A percentile compares a stretch with the other conserved stretches of the same genome.
Evolutionary conservation across 64 coral and sea anemone species (phyloP).

Genomic region (Trachythela sp.): DNA sequence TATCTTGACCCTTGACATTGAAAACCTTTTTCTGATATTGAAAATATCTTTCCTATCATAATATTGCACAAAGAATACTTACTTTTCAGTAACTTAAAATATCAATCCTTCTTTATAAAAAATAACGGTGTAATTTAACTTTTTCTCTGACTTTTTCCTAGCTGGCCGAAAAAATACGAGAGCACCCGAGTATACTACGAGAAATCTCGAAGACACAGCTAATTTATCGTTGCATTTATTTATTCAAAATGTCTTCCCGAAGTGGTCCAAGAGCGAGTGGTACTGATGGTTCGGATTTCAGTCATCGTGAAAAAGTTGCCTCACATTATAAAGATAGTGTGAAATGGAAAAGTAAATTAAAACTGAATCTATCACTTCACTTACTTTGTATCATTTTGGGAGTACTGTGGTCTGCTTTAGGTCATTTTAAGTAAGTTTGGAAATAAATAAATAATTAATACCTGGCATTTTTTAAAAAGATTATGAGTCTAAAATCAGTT

Average conservation of each 20-base stretch:
- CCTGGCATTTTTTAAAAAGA: no score
- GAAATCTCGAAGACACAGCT: not conserved
- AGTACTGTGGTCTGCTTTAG: slow-evolving; percentile 42
- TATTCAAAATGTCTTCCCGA: slow-evolving; percentile 64
- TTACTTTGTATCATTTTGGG: slow-evolving; percentile 55
- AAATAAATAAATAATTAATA: no score
- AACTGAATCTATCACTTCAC: slow-evolving; percentile 63
- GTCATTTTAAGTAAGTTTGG: slow-evolving; percentile 46
- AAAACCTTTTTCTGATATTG: not conserved
- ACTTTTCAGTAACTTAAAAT: not conserved
- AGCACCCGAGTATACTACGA: not conserved
- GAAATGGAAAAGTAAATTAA: slow-evolving; percentile 69
- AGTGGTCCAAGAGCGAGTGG: slow-evolving; percentile 78
- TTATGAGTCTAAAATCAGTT: no score
- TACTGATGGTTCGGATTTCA: slow-evolving; percentile 90
- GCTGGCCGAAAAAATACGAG: no score
- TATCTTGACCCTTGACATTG: not conserved
- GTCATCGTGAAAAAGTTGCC: slow-evolving; percentile 86
- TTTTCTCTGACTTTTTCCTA: no score
- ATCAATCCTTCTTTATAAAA: no score
- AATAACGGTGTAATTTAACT: no score
- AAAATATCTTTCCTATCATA: not conserved
- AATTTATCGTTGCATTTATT: no score
- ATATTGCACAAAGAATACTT: not conserved
- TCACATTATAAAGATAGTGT: slow-evolving; percentile 91